Evolutionary conservation across 2,113 vertebrate genomes (phyloP).

Genomic region (Notarius lentiginosus): DNA sequence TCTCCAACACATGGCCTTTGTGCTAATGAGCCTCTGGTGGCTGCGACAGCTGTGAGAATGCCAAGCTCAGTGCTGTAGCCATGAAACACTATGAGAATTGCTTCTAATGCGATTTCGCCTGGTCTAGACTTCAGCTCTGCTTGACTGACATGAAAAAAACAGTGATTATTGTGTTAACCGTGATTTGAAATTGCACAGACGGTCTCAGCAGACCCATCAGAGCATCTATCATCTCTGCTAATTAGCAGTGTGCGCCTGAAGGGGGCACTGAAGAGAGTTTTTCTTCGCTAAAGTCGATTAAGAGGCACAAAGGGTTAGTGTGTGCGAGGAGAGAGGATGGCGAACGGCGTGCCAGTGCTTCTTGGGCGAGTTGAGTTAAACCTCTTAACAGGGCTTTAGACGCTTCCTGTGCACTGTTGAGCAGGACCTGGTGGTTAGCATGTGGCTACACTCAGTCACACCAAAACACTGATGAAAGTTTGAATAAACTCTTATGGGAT

Average conservation of each 20-base stretch:
- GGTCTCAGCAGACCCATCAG: neutral
- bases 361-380: conserved; percentile 48
- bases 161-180: neutral
- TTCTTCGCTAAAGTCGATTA: conserved; percentile 62
- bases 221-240: conserved; percentile 18
- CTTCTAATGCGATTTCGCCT: neutral
- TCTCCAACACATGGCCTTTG: conserved; percentile 1
- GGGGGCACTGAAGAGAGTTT: neutral
- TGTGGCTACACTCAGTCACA: neutral
- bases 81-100: conserved; percentile 17
- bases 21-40: conserved; percentile 21
- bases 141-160: neutral
- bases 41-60: conserved; percentile 33
- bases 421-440: conserved; percentile 7
- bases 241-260: neutral
- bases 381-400: conserved; percentile 1
- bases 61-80: conserved; percentile 11
- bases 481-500: neutral
- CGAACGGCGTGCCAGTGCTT: conserved; percentile 43
- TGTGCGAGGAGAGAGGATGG: conserved; percentile 46
- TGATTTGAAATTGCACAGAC: neutral
- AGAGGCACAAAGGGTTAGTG: conserved; percentile 59
- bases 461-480: neutral
- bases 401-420: conserved; percentile 4
- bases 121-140: conserved; percentile 1